Percentiles rank a stretch among this genome's conserved stretches.
phyloP scores from a whole-genome alignment of 2,888 invertebrate genomes.

The Magallana nippona region DNA sequence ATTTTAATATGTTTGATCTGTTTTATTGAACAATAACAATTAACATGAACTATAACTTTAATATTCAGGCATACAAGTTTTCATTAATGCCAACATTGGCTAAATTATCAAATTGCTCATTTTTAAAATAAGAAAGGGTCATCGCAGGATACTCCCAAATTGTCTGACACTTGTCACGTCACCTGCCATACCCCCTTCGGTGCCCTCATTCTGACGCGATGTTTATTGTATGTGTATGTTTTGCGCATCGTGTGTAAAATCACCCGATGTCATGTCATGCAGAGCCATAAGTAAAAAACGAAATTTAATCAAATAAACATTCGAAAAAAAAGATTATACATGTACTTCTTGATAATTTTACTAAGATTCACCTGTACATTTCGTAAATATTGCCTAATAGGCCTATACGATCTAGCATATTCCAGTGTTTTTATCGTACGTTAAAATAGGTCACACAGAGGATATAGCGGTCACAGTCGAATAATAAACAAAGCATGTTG shows the following conservation, averaged over 20 bases:
- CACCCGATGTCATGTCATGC: conserved; percentile 18
- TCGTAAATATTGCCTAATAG: not conserved
- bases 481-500: conserved; percentile 29
- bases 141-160: conserved; percentile 2
- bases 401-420: not conserved
- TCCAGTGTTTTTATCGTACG: conserved; percentile 9
- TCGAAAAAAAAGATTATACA: too few species aligned
- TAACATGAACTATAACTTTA: too few species aligned
- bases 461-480: conserved; percentile 31
- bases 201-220: conserved; percentile 15
- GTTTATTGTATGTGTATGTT: not conserved
- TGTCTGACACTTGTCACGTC: conserved; percentile 1
- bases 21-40: too few species aligned
- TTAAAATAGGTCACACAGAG: conserved; percentile 24
- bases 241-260: conserved; percentile 23
- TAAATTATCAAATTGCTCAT: too few species aligned
- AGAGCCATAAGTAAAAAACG: too few species aligned
- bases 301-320: too few species aligned
- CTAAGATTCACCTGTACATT: too few species aligned
- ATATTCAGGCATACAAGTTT: too few species aligned
- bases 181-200: not conserved
- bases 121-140: not conserved
- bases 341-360: too few species aligned
- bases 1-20: too few species aligned
- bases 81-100: too few species aligned